Evolutionary conservation across 2,797 vertebrate species (phyloP).

Genomic region (Melanotaenia pygmaea): DNA sequence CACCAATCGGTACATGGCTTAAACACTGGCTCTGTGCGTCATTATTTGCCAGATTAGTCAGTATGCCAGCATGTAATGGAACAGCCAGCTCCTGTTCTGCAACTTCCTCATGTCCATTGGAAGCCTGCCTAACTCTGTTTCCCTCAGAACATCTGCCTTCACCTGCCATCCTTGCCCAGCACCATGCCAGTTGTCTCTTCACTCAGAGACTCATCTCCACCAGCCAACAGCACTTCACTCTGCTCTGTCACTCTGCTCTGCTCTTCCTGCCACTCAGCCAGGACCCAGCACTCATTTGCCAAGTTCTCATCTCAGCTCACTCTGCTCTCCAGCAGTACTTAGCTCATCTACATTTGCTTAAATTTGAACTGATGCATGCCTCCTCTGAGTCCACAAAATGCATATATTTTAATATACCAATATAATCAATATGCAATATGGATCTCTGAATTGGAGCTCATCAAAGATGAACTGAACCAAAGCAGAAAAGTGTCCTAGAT

Average conservation of each 20-base stretch:
- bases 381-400: not conserved
- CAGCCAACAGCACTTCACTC: not conserved
- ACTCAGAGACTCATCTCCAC: not conserved
- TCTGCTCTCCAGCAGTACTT: not conserved
- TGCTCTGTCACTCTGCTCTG: not conserved
- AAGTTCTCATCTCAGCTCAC: not conserved
- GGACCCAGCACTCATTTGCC: not conserved
- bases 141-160: not conserved
- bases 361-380: not conserved
- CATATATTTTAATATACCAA: not conserved
- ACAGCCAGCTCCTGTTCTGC: not conserved
- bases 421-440: not conserved
- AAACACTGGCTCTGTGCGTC: not conserved
- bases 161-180: slow-evolving; percentile 7
- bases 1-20: not conserved
- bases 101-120: not conserved
- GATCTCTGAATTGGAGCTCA: not conserved
- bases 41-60: not conserved
- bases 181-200: not conserved
- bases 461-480: not conserved
- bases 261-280: slow-evolving; percentile 2
- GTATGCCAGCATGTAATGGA: not conserved
- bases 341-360: not conserved
- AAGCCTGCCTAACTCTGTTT: not conserved
- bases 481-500: not conserved